These are phyloP conservation scores for Hyphantria cunea DNA, from an alignment of 1,140 invertebrate species.

Conservation along the genomic window DNA sequence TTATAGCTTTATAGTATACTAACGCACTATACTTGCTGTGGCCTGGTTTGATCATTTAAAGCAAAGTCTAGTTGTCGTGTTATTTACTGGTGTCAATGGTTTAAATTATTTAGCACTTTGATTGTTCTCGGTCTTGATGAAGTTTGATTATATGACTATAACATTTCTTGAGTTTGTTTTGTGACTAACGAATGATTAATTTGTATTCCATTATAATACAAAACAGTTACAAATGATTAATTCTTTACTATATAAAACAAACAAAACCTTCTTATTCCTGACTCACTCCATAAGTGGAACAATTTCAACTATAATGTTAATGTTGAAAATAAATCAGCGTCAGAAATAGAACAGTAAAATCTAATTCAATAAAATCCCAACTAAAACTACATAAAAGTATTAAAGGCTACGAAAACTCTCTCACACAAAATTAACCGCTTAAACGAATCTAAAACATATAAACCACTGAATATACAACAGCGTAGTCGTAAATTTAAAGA, in stretches of 20 bases:
- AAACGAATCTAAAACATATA: slow-evolving; percentile 27
- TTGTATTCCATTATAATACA: not conserved
- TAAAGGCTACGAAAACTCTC: not conserved
- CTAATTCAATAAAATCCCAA: not conserved
- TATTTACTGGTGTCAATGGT: slow-evolving; percentile 4
- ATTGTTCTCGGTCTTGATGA: not conserved
- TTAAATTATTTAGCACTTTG: not conserved
- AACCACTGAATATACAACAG: slow-evolving; percentile 18
- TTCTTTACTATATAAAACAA: no score
- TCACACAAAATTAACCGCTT: slow-evolving; percentile 21
- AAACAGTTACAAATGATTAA: no score
- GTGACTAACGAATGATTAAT: not conserved
- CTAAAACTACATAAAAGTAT: slow-evolving; percentile 11
- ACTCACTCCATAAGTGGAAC: no score
- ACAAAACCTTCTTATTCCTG: no score
- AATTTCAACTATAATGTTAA: no score
- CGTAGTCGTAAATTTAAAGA: slow-evolving; percentile 26
- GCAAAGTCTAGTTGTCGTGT: not conserved
- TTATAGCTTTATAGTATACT: slow-evolving; percentile 16
- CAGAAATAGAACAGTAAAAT: not conserved
- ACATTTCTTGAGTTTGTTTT: no score
- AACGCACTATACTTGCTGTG: not conserved
- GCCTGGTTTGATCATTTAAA: not conserved
- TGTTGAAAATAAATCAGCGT: not conserved
- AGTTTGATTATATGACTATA: not conserved